A percentile compares a stretch with the other conserved stretches of the same genome.
Conservation (phyloP, 2,888 invertebrate genomes). For the Xylocampa areola region DNA sequence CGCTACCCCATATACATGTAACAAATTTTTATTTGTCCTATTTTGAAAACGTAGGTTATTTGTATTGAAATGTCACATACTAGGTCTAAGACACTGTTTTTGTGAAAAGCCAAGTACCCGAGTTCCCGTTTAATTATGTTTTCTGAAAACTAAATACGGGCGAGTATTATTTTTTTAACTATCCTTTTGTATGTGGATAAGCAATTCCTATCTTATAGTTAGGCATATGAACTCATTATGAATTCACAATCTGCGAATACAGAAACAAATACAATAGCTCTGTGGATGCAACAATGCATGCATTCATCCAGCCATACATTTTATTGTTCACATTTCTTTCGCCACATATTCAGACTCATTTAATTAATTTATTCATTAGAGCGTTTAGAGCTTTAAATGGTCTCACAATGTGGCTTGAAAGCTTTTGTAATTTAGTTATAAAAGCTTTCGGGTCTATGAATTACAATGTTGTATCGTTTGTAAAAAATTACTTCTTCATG, state of each 20-base stretch:
- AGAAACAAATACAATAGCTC: conserved; percentile 66
- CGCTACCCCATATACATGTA: no score
- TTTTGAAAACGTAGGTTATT: no score
- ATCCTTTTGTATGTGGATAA: background rate
- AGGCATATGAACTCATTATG: conserved; percentile 69
- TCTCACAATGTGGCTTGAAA: conserved; percentile 26
- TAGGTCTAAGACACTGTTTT: no score
- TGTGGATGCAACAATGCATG: conserved; percentile 74
- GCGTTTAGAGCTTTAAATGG: conserved; percentile 36
- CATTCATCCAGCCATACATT: conserved; percentile 68
- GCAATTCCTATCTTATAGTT: conserved; percentile 4
- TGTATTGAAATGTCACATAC: no score
- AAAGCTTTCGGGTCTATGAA: conserved; percentile 23
- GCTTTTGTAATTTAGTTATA: conserved; percentile 25
- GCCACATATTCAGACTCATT: conserved; percentile 58
- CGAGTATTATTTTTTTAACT: no score
- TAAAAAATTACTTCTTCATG: conserved; percentile 4
- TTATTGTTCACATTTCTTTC: conserved; percentile 58
- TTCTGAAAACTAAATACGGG: conserved; percentile 4
- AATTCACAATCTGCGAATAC: conserved; percentile 60
- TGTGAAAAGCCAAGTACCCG: background rate
- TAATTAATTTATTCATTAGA: conserved; percentile 64
- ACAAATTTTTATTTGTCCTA: no score
- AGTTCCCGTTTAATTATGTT: background rate
- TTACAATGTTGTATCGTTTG: conserved; percentile 18